These are phyloP conservation scores for Coelinius sp. DNA, from an alignment of 2,888 invertebrate species.

Conservation along the genomic window DNA sequence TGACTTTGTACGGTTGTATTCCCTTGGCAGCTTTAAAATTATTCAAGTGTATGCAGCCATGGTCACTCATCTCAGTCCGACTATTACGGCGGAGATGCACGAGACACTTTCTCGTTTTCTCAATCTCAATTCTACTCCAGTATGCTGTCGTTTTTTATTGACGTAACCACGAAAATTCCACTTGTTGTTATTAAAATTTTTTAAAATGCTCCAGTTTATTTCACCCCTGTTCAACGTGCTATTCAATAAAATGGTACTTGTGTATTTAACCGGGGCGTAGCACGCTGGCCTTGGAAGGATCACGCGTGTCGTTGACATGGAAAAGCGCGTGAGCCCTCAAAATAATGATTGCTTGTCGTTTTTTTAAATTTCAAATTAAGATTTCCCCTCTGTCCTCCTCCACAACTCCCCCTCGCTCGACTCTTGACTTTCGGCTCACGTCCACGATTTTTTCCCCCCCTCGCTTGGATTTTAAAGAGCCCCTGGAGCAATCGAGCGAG, in stretches of 20 bases:
- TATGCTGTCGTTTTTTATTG: conserved; percentile 28
- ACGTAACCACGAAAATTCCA: conserved; percentile 40
- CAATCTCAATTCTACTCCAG: not conserved
- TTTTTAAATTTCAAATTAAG: not conserved
- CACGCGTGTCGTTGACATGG: conserved; percentile 63
- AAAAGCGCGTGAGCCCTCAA: conserved; percentile 53
- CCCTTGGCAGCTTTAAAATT: conserved; percentile 85
- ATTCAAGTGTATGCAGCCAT: conserved; percentile 85
- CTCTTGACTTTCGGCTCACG: conserved; percentile 6
- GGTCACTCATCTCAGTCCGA: conserved; percentile 75
- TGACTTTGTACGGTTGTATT: conserved; percentile 81
- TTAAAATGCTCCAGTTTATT: not conserved
- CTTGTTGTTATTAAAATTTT: conserved; percentile 48
- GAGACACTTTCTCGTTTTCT: conserved; percentile 26
- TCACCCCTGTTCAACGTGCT: not conserved
- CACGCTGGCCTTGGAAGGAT: conserved; percentile 63
- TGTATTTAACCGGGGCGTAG: conserved; percentile 58
- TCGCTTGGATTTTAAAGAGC: conserved; percentile 18
- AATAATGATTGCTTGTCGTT: conserved; percentile 10
- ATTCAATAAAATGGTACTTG: conserved; percentile 19
- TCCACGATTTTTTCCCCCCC: not conserved
- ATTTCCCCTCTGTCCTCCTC: not conserved
- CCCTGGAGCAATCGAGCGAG: conserved; percentile 10
- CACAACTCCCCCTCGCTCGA: not conserved
- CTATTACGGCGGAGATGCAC: conserved; percentile 42